These are phyloP conservation scores for Megalopta genalis DNA, from an alignment of 1,140 invertebrate species.

Conservation along the genomic window DNA sequence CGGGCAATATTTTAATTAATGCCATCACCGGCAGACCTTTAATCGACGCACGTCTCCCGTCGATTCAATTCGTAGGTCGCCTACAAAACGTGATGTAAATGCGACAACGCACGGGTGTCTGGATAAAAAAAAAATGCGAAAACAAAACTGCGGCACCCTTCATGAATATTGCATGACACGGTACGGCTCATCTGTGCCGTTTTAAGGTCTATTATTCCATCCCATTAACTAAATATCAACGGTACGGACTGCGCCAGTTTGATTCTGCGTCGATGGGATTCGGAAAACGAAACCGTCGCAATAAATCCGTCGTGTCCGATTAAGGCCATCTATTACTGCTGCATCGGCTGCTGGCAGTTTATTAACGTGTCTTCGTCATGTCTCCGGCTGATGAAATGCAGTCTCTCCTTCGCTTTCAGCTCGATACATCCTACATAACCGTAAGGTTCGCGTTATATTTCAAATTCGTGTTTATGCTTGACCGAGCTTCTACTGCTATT, in stretches of 20 bases:
- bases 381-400: not conserved
- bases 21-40: not conserved
- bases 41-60: not conserved
- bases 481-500: too few relatives aligned
- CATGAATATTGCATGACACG: slow-evolving; percentile 6
- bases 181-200: not conserved
- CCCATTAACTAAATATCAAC: not conserved
- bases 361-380: not conserved
- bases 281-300: not conserved
- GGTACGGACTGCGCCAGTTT: not conserved
- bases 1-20: not conserved
- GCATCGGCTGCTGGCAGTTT: not conserved
- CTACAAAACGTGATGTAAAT: slow-evolving; percentile 1
- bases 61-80: not conserved
- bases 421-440: too few relatives aligned
- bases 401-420: too few relatives aligned
- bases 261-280: not conserved
- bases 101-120: not conserved
- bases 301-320: slow-evolving; percentile 11
- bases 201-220: slow-evolving; percentile 1
- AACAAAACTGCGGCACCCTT: not conserved
- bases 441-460: too few relatives aligned
- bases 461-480: too few relatives aligned
- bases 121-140: not conserved
- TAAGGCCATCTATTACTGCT: not conserved